phyloP scores from a whole-genome alignment of 2,113 vertebrate species.

The Strigops habroptila region DNA sequence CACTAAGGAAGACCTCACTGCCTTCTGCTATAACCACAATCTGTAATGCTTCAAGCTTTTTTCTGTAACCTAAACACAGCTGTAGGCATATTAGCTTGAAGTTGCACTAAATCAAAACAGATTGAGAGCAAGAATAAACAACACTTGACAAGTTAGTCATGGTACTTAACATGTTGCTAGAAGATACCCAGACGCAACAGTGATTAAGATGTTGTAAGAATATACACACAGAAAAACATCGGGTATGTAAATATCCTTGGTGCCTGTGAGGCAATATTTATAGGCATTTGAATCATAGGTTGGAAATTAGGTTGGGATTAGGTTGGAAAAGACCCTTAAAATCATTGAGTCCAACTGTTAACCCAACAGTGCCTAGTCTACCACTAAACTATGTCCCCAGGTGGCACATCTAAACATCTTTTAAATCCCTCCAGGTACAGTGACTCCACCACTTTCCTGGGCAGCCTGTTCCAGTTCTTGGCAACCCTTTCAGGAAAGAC shows the following conservation, averaged over 20 bases:
- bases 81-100: constrained; percentile 14
- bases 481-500: neutral
- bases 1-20: neutral
- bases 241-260: neutral
- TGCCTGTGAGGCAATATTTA: neutral
- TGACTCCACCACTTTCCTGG: neutral
- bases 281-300: neutral
- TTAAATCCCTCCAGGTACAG: neutral
- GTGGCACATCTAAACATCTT: rapidly evolving
- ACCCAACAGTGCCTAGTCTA: neutral
- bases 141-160: neutral
- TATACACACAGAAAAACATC: neutral
- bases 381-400: neutral
- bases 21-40: neutral
- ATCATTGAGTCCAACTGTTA: neutral
- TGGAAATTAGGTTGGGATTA: neutral
- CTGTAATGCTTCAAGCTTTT: neutral
- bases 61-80: constrained; percentile 30
- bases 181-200: constrained; percentile 6
- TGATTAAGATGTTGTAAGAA: neutral
- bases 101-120: neutral
- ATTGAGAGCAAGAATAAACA: constrained; percentile 24
- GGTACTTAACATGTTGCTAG: neutral
- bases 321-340: neutral
- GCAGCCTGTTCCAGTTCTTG: neutral